Evolutionary conservation across 2,113 vertebrate species (phyloP).

Genomic region (Thymallus thymallus): DNA sequence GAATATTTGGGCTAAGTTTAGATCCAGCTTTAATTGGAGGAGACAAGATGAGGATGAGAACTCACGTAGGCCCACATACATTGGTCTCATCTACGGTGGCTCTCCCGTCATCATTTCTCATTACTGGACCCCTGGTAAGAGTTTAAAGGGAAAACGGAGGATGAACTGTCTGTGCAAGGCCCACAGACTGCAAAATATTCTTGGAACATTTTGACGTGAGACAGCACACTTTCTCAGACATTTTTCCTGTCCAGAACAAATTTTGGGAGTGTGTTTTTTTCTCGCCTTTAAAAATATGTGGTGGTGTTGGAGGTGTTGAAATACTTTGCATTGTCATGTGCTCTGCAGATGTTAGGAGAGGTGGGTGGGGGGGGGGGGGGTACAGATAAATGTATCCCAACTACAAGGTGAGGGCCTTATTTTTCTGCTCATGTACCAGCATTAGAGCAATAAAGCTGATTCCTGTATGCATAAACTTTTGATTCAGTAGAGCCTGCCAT

Average conservation of each 20-base stretch:
- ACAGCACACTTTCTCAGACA: constrained; percentile 31
- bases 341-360: constrained; percentile 52
- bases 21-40: constrained; percentile 21
- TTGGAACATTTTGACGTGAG: constrained; percentile 1
- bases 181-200: background rate
- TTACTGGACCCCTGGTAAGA: too few relatives aligned
- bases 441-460: constrained; percentile 30
- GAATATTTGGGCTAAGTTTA: constrained; percentile 40
- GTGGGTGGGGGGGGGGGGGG: background rate
- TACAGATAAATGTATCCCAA: constrained; percentile 43
- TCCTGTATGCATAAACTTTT: constrained; percentile 21
- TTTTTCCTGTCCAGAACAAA: constrained; percentile 35
- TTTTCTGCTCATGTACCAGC: constrained; percentile 13
- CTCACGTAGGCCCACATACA: background rate
- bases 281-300: constrained; percentile 39
- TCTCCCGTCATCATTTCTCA: too few relatives aligned
- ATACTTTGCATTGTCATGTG: constrained; percentile 68
- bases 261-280: constrained; percentile 37
- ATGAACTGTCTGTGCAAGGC: background rate
- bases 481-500: constrained; percentile 20
- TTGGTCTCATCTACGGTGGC: too few relatives aligned
- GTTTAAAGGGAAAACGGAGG: background rate
- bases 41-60: background rate
- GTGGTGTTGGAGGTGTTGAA: constrained; percentile 55
- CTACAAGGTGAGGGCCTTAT: constrained; percentile 12